Base-by-base conservation (phyloP, 1,140 invertebrate genomes). In the Halictus rubicundus region DNA sequence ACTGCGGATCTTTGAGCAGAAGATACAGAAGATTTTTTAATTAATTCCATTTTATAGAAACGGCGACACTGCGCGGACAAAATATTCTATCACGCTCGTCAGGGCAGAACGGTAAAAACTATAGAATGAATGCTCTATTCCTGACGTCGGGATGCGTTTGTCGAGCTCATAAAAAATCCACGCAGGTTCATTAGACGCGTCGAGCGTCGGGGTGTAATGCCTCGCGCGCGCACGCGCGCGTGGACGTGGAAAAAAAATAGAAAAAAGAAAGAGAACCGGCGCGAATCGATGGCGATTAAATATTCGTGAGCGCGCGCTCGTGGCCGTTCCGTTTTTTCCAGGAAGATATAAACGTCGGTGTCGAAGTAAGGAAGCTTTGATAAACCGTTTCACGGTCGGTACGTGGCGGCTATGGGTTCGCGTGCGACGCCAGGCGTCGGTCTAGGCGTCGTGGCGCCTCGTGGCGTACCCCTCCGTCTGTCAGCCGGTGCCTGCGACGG, bases 391-490 rank as follows among this genome's bases (percentile, higher is more conserved):
- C 68, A 78, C 27, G 68, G 75, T 71, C 59, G 49, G 49, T 32
- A 32, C 32, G 32, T 37, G 42, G 42, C 61, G 32, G 21, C 52
- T n/a, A 39, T 39, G 32, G 23, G 32, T 14, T 78, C 72, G 76
- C 76, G 76, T 78, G 76, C 49, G 76, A 72, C 76, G 76, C 76
- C 76, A 78, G 69, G 76, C 76, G 69, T 78, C 76, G 66, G 69
- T 72, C 76, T 78, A 78, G 76, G 76, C 76, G 76, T 78, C 69
- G 54, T 72, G 76, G 76, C 76, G 76, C 76, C 76, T 64, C 32
- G n/a, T 12, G 8, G 6, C 32, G 64, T 71, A 78, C 60, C 75
- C 76, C 61, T 49, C 68, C 32, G 32, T 68, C 25, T 69, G 60
- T 57, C 25, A 14, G 59, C n/a, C 19, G 42, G n/a, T 16, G 32